phyloP scores from a whole-genome alignment of 2,113 vertebrate genomes.

The Lampris megalopsis region DNA sequence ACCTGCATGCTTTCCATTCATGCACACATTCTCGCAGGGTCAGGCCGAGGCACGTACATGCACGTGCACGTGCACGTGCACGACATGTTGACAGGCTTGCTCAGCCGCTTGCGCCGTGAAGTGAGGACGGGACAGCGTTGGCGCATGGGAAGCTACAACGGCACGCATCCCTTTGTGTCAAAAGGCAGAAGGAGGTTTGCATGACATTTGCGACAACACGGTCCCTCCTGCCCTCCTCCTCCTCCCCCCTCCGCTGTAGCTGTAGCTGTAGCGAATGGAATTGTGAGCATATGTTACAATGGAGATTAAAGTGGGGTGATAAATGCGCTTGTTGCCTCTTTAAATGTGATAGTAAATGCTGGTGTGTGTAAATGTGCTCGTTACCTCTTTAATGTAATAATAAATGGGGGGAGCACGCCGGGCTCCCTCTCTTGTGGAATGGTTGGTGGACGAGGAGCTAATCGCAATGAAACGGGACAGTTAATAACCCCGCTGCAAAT shows the following conservation, averaged over 20 bases:
- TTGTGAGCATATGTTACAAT: conserved; percentile 66
- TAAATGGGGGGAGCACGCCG: conserved; percentile 54
- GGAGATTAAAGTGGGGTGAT: conserved; percentile 66
- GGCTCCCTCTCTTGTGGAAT: conserved; percentile 63
- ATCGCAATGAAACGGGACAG: conserved; percentile 65
- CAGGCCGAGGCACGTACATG: conserved; percentile 9
- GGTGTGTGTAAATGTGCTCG: conserved; percentile 61
- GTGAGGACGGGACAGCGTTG: too few species aligned
- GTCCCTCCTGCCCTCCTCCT: conserved; percentile 5
- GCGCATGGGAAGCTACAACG: too few species aligned
- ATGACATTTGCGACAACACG: conserved; percentile 21
- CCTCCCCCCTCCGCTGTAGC: conserved; percentile 15
- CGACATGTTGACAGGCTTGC: too few species aligned
- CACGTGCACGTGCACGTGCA: too few species aligned
- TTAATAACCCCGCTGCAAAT: conserved; percentile 68
- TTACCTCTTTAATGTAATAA: conserved; percentile 74
- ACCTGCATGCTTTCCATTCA: conserved; percentile 28
- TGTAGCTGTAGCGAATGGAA: too few species aligned
- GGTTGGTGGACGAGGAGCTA: conserved; percentile 61
- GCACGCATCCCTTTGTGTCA: conserved; percentile 23
- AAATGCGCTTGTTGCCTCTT: conserved; percentile 65
- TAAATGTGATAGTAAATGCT: conserved; percentile 67
- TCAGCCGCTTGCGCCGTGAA: too few species aligned
- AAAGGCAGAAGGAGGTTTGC: conserved; percentile 28
- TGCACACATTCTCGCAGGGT: conserved; percentile 13